phyloP scores from a whole-genome alignment of 1,140 invertebrate species.

The Drosophila obscura region DNA sequence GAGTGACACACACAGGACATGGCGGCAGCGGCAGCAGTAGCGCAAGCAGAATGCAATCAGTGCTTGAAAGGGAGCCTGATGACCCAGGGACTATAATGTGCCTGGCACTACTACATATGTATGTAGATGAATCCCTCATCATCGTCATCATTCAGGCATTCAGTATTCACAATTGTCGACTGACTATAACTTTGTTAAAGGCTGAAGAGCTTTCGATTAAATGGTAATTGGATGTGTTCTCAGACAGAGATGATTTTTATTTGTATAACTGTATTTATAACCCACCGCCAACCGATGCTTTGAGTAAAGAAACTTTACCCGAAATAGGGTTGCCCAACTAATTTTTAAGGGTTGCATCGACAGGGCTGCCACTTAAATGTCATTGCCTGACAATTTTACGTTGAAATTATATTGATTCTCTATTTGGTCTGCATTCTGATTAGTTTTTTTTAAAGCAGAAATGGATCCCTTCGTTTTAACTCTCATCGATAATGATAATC shows the following conservation, averaged over 20 bases:
- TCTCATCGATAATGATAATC: no score
- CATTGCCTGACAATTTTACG: no score
- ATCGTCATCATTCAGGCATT: slow-evolving; percentile 5
- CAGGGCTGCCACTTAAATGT: no score
- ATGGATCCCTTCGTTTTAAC: no score
- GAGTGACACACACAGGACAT: slow-evolving; percentile 36
- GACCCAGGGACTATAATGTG: slow-evolving; percentile 23
- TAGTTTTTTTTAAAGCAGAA: no score
- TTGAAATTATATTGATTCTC: no score
- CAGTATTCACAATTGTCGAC: slow-evolving; percentile 17
- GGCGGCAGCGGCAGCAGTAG: not conserved
- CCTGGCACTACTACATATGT: slow-evolving; percentile 4
- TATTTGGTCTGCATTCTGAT: no score
- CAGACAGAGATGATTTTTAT: slow-evolving; percentile 22
- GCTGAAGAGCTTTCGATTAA: slow-evolving; percentile 44
- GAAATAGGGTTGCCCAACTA: no score
- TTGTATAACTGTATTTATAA: not conserved
- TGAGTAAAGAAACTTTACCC: no score
- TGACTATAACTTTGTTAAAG: slow-evolving; percentile 47
- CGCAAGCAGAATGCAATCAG: slow-evolving; percentile 47
- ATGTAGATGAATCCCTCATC: not conserved
- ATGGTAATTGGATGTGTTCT: slow-evolving; percentile 40
- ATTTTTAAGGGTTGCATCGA: no score
- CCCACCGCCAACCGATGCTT: no score
- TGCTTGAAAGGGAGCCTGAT: slow-evolving; percentile 28